Evolutionary conservation across 1,140 invertebrate species (phyloP), one percentile per base, ranked within the genome.

Genomic region (Psix sp.): DNA sequence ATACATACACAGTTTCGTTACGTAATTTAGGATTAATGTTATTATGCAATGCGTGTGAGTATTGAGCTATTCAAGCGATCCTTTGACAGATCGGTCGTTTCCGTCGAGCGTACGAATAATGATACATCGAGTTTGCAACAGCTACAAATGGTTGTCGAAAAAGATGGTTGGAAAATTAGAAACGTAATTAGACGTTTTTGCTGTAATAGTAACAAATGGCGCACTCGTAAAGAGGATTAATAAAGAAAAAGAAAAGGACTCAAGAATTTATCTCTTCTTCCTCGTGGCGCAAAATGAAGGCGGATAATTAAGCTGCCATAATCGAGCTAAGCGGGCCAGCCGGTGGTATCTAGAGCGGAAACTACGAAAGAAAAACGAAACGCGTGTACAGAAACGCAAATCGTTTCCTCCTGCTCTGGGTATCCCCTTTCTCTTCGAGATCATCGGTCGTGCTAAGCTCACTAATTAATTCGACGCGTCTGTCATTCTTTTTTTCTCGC

Each of bases 321-420:
- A 68, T 59, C 71, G 63, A 57, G 18, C 48, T 67, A 56, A 43
- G 52, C 48, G 38, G 72, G 57, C 63, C 72, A 67, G 43, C 65
- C 40, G 72, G 63, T 52, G 63, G 65, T 68, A 74, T 68, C 63
- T 74, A 52, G 72, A 68, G 72, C 63, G 63, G 72, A 74, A 74
- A 74, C 59, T n/a, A n/a, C 38, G 43, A 52, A 59, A 74, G 71
- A 74, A 74, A 74, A 74, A 74, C 71, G 57, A 67, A 74, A 74
- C 14, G 63, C 39, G 51, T 39, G 43, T 24, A 45, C 43, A 18
- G 14, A 9, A 42, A 18, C 48, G 33, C 40, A 33, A 43, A 29
- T 48, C 66, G n/a, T 38, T n/a, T 48, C 29, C 26, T 16, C 5
- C 17, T 11, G 4, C 17, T 6, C 38, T 40, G 9, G 7, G 4